These are phyloP conservation scores for Leptobrachium ailaonicum DNA, from an alignment of 2,113 vertebrate genomes.

Conservation along the genomic window DNA sequence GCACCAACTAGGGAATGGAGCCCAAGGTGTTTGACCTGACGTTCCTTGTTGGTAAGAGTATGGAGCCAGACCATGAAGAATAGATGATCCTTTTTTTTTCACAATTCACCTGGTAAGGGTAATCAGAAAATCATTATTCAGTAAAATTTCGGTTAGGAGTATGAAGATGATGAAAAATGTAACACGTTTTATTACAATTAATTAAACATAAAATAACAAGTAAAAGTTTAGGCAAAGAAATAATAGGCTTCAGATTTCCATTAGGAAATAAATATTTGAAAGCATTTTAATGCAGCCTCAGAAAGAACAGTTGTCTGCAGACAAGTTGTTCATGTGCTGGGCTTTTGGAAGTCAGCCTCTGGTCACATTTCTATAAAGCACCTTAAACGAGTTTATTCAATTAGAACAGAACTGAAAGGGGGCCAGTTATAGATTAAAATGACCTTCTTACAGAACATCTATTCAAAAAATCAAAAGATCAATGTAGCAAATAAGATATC, in stretches of 20 bases:
- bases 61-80: too few relatives aligned
- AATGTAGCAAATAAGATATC: conserved; percentile 17
- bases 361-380: conserved; percentile 4
- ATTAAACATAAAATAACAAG: too few relatives aligned
- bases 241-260: neutral
- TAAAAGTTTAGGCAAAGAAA: neutral
- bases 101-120: too few relatives aligned
- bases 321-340: neutral
- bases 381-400: conserved; percentile 21
- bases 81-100: too few relatives aligned
- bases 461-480: conserved; percentile 32
- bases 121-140: too few relatives aligned
- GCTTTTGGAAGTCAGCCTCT: neutral
- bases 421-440: conserved; percentile 22
- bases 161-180: too few relatives aligned
- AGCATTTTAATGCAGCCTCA: neutral
- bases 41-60: too few relatives aligned
- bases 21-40: too few relatives aligned
- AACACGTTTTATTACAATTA: too few relatives aligned
- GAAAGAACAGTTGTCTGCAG: neutral
- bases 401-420: conserved; percentile 14
- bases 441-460: conserved; percentile 18
- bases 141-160: too few relatives aligned
- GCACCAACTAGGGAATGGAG: too few relatives aligned
- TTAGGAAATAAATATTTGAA: neutral